A percentile compares a stretch with the other conserved stretches of the same genome.
Conservation (phyloP, 2,113 vertebrate species). For the Morphnarchus princeps region DNA sequence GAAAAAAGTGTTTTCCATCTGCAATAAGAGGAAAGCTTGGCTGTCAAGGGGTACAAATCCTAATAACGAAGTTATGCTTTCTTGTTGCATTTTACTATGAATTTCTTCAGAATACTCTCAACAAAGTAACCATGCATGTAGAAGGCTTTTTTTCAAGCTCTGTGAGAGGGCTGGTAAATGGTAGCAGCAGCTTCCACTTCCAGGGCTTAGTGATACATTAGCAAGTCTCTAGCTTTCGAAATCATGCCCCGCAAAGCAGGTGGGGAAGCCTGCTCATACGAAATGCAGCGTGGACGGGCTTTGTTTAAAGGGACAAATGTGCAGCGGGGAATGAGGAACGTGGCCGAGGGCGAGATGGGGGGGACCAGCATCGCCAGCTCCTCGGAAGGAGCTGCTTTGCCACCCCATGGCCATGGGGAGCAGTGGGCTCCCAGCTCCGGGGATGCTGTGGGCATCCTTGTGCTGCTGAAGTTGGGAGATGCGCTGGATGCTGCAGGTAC, state of each 20-base stretch:
- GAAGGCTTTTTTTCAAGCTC: background rate
- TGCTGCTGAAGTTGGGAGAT: background rate
- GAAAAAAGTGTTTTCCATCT: background rate
- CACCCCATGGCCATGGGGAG: background rate
- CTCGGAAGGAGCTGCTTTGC: background rate
- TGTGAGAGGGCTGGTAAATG: background rate
- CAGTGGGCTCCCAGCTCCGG: rapidly evolving
- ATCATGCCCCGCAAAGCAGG: rapidly evolving
- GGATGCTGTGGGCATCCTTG: background rate
- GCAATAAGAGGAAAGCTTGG: background rate
- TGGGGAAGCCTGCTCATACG: rapidly evolving
- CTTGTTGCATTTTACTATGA: background rate
- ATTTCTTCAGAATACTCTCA: background rate
- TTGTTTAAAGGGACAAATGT: background rate
- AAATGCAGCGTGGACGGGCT: background rate
- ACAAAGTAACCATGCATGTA: background rate
- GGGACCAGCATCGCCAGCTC: background rate
- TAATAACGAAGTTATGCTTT: background rate
- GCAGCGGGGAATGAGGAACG: rapidly evolving
- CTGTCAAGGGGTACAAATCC: background rate
- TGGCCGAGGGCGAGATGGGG: background rate
- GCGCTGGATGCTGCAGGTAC: background rate
- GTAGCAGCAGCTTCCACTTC: background rate
- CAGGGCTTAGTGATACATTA: background rate
- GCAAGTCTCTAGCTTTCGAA: background rate